phyloP scores from a whole-genome alignment of 1,140 invertebrate genomes.

The Galleria mellonella region DNA sequence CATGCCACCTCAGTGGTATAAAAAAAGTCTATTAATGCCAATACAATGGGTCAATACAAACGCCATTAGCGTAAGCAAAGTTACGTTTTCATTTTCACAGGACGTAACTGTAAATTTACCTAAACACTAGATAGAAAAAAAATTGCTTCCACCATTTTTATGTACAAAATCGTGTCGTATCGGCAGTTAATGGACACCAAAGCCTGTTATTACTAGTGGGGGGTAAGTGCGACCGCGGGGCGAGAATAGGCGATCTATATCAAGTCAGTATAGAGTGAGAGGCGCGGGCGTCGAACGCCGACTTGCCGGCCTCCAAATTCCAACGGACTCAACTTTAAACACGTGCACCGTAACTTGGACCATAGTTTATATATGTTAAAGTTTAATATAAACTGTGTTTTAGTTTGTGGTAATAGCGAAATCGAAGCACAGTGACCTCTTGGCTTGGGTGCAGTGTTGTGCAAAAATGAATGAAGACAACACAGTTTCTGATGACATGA shows the following conservation, averaged over 20 bases:
- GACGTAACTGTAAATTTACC: too few relatives aligned
- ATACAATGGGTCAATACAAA: too few relatives aligned
- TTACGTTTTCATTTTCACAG: too few relatives aligned
- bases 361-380: constrained; percentile 13
- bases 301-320: constrained; percentile 37
- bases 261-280: constrained; percentile 38
- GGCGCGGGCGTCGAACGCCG: constrained; percentile 56
- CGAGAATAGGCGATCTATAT: constrained; percentile 31
- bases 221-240: constrained; percentile 33
- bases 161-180: neutral
- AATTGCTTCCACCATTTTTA: too few relatives aligned
- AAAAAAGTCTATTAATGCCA: too few relatives aligned
- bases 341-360: constrained; percentile 11
- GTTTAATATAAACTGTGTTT: constrained; percentile 9
- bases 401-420: constrained; percentile 7
- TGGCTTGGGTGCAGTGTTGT: constrained; percentile 7
- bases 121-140: too few relatives aligned
- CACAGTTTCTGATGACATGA: constrained; percentile 51
- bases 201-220: constrained; percentile 19
- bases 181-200: constrained; percentile 16
- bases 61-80: too few relatives aligned
- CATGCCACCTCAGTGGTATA: too few relatives aligned
- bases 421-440: constrained; percentile 19
- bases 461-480: constrained; percentile 57
- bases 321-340: constrained; percentile 13